Evolutionary conservation across 2,888 invertebrate genomes (phyloP).

Genomic region (Aethes cnicana): DNA sequence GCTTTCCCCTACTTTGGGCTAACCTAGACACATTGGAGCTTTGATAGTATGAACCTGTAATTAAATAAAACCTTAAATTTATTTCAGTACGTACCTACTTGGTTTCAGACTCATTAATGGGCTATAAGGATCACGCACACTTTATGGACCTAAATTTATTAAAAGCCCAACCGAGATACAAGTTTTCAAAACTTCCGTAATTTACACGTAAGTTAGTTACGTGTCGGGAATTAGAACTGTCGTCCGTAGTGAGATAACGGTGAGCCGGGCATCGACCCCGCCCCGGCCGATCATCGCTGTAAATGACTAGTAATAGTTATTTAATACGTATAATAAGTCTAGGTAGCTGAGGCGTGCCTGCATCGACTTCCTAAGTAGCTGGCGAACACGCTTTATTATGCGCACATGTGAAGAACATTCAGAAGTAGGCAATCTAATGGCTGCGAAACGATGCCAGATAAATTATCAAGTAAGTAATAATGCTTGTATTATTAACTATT

Average conservation of each 20-base stretch:
- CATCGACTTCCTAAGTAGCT: conserved; percentile 63
- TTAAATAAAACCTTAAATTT: no score
- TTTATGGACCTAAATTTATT: no score
- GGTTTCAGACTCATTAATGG: no score
- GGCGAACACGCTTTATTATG: conserved; percentile 58
- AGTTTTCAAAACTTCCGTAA: no score
- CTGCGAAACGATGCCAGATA: conserved; percentile 22
- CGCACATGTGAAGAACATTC: conserved; percentile 21
- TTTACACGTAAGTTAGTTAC: no score
- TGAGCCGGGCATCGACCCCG: conserved; percentile 53
- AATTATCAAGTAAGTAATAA: conserved; percentile 21
- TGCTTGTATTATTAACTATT: conserved; percentile 11
- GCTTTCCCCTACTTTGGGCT: no score
- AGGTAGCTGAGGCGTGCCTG: conserved; percentile 33
- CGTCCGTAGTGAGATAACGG: conserved; percentile 60
- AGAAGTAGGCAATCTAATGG: conserved; percentile 19
- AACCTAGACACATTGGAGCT: no score
- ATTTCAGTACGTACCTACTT: no score
- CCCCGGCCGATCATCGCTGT: conserved; percentile 48
- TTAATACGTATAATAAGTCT: conserved; percentile 53
- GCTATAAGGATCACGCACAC: no score
- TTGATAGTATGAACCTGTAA: no score
- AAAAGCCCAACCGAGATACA: no score
- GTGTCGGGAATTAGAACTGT: conserved; percentile 36
- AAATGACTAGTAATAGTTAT: conserved; percentile 64